phyloP scores from a whole-genome alignment of 1,140 invertebrate genomes.

The Solen grandis region DNA sequence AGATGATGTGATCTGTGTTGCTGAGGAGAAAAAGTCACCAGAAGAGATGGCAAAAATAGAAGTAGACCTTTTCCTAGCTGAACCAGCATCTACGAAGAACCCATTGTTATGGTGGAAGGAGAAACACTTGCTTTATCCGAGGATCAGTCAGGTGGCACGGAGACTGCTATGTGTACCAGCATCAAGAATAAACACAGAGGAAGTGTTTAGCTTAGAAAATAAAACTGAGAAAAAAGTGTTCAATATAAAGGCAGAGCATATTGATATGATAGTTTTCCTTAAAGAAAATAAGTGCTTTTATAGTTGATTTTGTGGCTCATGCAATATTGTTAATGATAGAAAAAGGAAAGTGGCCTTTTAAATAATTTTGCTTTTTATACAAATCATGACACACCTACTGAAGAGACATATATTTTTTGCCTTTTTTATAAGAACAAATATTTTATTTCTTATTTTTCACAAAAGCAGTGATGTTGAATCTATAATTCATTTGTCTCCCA shows the following conservation, averaged over 20 bases:
- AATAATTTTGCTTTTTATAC: too few relatives aligned
- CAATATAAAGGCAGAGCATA: constrained; percentile 28
- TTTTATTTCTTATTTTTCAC: too few relatives aligned
- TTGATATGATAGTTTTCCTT: constrained; percentile 47
- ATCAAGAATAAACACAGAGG: constrained; percentile 11
- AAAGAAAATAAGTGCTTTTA: constrained; percentile 45
- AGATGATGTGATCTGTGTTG: constrained; percentile 44
- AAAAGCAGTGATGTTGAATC: too few relatives aligned
- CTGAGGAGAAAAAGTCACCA: constrained; percentile 38
- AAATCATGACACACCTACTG: too few relatives aligned
- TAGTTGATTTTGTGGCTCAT: too few relatives aligned
- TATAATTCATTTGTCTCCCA: too few relatives aligned
- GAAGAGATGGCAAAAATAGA: constrained; percentile 45
- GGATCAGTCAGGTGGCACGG: constrained; percentile 25
- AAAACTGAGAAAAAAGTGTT: neutral
- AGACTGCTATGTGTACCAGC: constrained; percentile 39
- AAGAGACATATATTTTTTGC: too few relatives aligned
- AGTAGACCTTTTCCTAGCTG: constrained; percentile 46
- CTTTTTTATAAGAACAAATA: too few relatives aligned
- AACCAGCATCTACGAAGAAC: constrained; percentile 31
- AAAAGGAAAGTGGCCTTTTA: too few relatives aligned
- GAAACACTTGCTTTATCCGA: constrained; percentile 27
- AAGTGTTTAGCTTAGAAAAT: constrained; percentile 20
- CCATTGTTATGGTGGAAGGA: constrained; percentile 47
- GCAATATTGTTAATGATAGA: too few relatives aligned